A percentile compares a stretch with the other conserved stretches of the same genome.
Evolutionary conservation across 2,888 invertebrate genomes (phyloP).

Genomic region (Sicus ferrugineus): DNA sequence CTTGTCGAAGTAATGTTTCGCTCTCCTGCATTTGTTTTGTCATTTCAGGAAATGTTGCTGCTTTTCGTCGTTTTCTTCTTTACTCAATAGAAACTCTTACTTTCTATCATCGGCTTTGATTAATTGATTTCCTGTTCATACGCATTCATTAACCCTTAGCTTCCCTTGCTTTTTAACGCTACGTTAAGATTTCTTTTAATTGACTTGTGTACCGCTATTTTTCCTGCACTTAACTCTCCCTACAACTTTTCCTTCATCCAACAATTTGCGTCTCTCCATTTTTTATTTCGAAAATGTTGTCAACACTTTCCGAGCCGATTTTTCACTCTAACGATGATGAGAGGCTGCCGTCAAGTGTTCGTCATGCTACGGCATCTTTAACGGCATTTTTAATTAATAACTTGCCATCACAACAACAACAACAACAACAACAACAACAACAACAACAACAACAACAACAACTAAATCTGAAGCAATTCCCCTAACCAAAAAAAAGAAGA

Average conservation of each 20-base stretch:
- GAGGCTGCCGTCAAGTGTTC: slow-evolving; percentile 20
- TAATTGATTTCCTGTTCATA: slow-evolving; percentile 1
- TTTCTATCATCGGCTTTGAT: not conserved
- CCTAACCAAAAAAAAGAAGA: not conserved
- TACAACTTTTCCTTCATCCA: not conserved
- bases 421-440: slow-evolving; percentile 8
- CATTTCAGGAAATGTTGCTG: not conserved
- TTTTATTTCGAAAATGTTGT: slow-evolving; percentile 39
- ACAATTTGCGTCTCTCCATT: not conserved
- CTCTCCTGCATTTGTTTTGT: too few relatives aligned
- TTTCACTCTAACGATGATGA: slow-evolving; percentile 38
- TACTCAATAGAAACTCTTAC: not conserved
- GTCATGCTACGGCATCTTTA: slow-evolving; percentile 19
- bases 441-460: not conserved
- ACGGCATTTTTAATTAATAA: slow-evolving; percentile 31
- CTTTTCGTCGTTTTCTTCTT: not conserved
- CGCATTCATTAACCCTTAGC: not conserved
- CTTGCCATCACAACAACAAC: slow-evolving; percentile 17
- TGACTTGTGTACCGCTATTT: not conserved
- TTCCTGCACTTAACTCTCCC: not conserved
- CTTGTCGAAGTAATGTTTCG: too few relatives aligned
- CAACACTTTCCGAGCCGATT: slow-evolving; percentile 39
- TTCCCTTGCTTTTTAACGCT: not conserved
- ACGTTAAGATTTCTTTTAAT: not conserved
- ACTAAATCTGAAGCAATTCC: not conserved